Conservation (phyloP, 2,888 invertebrate species). For the Maniola hyperantus region DNA sequence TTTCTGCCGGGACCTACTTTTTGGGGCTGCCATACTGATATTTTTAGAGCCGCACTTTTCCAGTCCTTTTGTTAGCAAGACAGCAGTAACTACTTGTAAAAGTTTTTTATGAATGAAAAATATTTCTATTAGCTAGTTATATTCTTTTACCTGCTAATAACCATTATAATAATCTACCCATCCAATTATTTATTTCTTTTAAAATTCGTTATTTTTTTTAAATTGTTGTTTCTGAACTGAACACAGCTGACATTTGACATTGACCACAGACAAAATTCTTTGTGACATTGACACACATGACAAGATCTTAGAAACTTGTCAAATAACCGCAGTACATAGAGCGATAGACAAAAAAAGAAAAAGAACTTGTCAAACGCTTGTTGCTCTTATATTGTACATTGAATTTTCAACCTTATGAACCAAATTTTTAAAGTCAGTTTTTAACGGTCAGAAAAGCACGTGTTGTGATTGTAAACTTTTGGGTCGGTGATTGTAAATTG, state of each 20-base stretch:
- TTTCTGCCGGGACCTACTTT: too few relatives aligned
- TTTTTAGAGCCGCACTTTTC: too few relatives aligned
- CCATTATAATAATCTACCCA: too few relatives aligned
- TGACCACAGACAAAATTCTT: neutral
- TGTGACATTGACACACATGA: conserved; percentile 14
- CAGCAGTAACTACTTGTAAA: too few relatives aligned
- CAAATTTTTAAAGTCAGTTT: neutral
- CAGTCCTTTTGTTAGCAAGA: too few relatives aligned
- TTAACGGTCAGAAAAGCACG: neutral
- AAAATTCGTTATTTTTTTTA: neutral
- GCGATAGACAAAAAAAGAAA: too few relatives aligned
- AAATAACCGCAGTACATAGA: too few relatives aligned
- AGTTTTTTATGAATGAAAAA: too few relatives aligned
- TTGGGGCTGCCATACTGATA: too few relatives aligned
- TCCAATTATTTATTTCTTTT: neutral
- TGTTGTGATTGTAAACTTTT: neutral
- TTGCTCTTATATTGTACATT: neutral
- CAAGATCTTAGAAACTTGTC: neutral
- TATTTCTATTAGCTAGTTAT: too few relatives aligned
- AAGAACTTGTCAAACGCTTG: neutral
- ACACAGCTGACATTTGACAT: conserved; percentile 10
- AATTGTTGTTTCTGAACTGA: neutral
- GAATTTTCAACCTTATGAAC: neutral
- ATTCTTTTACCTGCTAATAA: too few relatives aligned
- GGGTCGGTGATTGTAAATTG: conserved; percentile 4